A percentile compares a stretch with the other conserved stretches of the same genome.
Evolutionary conservation across 2,113 vertebrate species (phyloP).

Genomic region (Dasypus novemcinctus): DNA sequence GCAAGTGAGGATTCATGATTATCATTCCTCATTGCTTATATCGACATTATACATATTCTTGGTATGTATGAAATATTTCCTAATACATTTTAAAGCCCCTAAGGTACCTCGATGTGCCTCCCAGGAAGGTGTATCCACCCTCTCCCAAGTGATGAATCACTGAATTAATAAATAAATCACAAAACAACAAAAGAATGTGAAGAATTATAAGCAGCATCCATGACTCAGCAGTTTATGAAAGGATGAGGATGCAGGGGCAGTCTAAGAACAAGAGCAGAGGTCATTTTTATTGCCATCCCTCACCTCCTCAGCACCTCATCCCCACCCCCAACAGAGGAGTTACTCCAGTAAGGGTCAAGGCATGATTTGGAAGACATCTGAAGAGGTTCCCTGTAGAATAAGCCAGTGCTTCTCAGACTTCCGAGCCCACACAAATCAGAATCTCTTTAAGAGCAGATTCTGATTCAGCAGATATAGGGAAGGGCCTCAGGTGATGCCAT

Average conservation of each 20-base stretch:
- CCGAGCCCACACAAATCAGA: too few species aligned
- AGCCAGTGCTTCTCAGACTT: too few species aligned
- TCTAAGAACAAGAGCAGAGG: neutral
- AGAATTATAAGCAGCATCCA: neutral
- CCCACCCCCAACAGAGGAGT: neutral
- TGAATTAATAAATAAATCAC: conserved; percentile 7
- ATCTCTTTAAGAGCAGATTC: too few species aligned
- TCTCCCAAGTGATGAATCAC: conserved; percentile 21
- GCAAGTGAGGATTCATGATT: neutral
- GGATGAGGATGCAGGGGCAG: neutral
- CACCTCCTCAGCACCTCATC: neutral
- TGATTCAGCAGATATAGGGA: too few species aligned
- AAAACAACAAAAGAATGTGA: neutral
- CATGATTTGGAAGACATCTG: too few species aligned
- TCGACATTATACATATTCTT: neutral
- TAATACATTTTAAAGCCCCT: neutral
- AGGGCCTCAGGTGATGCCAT: too few species aligned
- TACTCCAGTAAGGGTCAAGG: too few species aligned
- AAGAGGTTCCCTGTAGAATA: too few species aligned
- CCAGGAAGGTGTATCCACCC: neutral
- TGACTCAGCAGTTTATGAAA: conserved; percentile 3
- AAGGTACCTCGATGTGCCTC: neutral
- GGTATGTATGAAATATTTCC: neutral
- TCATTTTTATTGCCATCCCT: neutral
- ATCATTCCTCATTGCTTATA: neutral